These are phyloP conservation scores for Spheniscus mendiculus DNA, from an alignment of 2,113 vertebrate species.

Conservation along the genomic window DNA sequence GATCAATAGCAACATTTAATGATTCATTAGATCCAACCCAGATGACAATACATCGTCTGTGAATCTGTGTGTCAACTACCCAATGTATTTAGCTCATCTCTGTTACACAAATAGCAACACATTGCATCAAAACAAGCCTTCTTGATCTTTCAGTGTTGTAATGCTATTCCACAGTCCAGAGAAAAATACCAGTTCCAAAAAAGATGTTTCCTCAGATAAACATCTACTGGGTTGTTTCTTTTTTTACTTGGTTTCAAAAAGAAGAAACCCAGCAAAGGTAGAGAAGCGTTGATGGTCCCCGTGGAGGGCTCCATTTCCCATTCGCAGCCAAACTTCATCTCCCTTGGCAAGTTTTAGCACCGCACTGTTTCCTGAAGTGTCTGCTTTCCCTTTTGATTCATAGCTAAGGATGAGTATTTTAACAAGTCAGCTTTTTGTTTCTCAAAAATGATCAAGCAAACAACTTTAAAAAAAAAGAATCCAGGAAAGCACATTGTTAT, in stretches of 20 bases:
- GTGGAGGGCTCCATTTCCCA: slow-evolving; percentile 83
- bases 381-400: slow-evolving; percentile 83
- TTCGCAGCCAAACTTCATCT: slow-evolving; percentile 84
- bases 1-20: neutral
- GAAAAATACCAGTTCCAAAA: neutral
- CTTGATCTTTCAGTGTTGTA: neutral
- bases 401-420: slow-evolving; percentile 70
- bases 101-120: neutral
- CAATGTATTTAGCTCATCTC: neutral
- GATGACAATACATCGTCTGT: neutral
- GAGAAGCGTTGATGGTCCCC: slow-evolving; percentile 86
- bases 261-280: slow-evolving; percentile 85
- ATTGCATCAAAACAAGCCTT: neutral
- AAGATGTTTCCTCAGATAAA: neutral
- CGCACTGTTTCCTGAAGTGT: slow-evolving; percentile 83
- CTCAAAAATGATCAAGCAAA: neutral
- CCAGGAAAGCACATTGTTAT: neutral
- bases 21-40: neutral
- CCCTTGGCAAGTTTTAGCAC: slow-evolving; percentile 82
- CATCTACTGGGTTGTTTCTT: neutral
- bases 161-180: slow-evolving; percentile 1
- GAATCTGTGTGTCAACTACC: neutral
- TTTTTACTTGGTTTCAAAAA: slow-evolving; percentile 81
- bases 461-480: neutral
- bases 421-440: neutral